Percentiles rank a stretch among this genome's conserved stretches.
These are phyloP conservation scores for Hanleya hanleyi DNA, from an alignment of 2,888 invertebrate genomes.

Conservation along the genomic window DNA sequence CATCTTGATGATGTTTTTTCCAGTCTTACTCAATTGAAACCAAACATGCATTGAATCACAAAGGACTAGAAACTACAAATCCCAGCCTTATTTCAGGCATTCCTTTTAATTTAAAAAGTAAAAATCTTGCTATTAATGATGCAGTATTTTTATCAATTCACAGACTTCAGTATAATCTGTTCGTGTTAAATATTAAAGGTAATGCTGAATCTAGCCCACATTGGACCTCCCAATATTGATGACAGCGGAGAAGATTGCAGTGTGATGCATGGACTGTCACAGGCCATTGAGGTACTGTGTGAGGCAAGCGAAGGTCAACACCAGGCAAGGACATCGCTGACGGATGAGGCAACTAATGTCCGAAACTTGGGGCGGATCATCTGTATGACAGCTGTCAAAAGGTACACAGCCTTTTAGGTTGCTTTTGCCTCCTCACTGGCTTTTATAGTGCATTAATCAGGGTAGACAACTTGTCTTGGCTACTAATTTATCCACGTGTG, in stretches of 20 bases:
- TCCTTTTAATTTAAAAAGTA: slow-evolving; percentile 24
- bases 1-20: too few species aligned
- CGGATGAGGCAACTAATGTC: slow-evolving; percentile 73
- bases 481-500: not conserved
- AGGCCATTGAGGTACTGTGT: slow-evolving; percentile 88
- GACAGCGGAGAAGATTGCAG: slow-evolving; percentile 56
- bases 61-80: too few species aligned
- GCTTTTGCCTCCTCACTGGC: not conserved
- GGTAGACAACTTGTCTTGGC: not conserved
- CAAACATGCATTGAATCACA: too few species aligned
- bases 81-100: too few species aligned
- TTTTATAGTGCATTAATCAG: not conserved
- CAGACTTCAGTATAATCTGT: too few species aligned
- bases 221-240: slow-evolving; percentile 80
- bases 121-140: not conserved
- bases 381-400: slow-evolving; percentile 89
- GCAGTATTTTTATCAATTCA: slow-evolving; percentile 9
- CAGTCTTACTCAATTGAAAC: too few species aligned
- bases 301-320: slow-evolving; percentile 87
- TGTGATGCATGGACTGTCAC: slow-evolving; percentile 87
- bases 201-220: slow-evolving; percentile 86
- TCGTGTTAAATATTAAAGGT: slow-evolving; percentile 76
- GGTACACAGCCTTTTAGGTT: too few species aligned
- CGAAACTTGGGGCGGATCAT: slow-evolving; percentile 86
- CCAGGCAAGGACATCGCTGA: slow-evolving; percentile 76